Base-by-base conservation (phyloP, 2,113 vertebrate species). In the Poeciliopsis prolifica region DNA sequence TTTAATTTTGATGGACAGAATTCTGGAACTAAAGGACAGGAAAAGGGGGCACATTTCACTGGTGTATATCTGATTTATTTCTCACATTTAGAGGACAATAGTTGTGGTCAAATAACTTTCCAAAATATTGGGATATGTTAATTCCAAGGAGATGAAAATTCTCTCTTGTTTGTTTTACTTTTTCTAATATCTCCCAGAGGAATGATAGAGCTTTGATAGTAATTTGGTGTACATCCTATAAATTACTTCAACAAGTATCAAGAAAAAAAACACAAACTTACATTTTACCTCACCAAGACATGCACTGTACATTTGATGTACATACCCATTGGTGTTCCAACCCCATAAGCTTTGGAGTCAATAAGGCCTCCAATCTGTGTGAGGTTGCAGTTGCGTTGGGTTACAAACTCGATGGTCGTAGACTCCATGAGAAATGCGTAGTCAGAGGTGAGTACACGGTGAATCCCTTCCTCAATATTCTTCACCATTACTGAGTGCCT, bases 361-460 rank as follows among this genome's bases (percentile, higher is more conserved):
- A 99, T 99, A 79, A 99, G 97, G 83, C 97, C 96, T 66, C 98
- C 98, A 51, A 99, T 97, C 93, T 99, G 98, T 26, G 98, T 99
- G 74, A 99, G 95, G 93, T 99, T 99, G 93, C 98, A 99, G 91
- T 99, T 99, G 82, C 97, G 93, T 90, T 99, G 98, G 2, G 96
- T 98, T 86, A 95, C 97, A 82, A 97, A 99, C 87, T 99, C 98
- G 7, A 99, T 99, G 86, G 96, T 98, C 83, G 98, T 99, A 8
- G 98, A 99, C 92, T 99, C 98, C 97, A 98, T 99, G 82, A 99
- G 93, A 93, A 99, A 98, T 10, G 98, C 97, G 28, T 99, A 99
- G 93, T 99, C 97, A 0, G 98, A 98, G 70, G 97, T 99, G 85
- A 99, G 96, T 70, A 98, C 98, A 0, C 97, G 94, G 71, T 98